A percentile compares a stretch with the other conserved stretches of the same genome.
phyloP scores from a whole-genome alignment of 2,113 vertebrate genomes.

The Chamaetylas fuelleborni region DNA sequence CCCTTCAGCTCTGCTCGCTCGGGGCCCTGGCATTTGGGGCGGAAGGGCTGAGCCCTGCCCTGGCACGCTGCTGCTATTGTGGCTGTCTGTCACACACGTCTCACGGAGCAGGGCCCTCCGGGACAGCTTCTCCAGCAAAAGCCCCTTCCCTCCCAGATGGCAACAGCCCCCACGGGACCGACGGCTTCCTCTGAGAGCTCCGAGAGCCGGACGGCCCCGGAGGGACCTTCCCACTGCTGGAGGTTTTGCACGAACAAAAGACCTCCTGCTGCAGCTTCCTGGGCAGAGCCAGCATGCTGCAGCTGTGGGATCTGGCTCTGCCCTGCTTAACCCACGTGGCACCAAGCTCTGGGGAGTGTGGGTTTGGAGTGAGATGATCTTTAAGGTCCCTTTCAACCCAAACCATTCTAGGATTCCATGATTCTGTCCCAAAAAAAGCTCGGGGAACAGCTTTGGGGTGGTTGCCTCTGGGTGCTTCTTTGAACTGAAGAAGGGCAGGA shows the following conservation, averaged over 20 bases:
- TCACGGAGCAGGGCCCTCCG: background rate
- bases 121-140: background rate
- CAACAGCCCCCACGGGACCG: background rate
- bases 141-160: background rate
- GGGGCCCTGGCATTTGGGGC: background rate
- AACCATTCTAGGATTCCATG: background rate
- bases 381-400: background rate
- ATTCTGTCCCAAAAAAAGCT: background rate
- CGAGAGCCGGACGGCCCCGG: fast-evolving
- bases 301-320: background rate
- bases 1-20: background rate
- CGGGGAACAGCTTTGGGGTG: background rate
- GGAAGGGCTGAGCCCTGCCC: background rate
- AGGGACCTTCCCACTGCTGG: background rate
- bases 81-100: background rate
- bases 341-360: background rate
- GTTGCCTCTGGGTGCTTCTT: fast-evolving
- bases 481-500: background rate
- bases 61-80: background rate
- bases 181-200: background rate
- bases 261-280: background rate
- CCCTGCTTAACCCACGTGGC: fast-evolving
- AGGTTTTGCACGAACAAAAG: background rate
- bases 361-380: background rate
- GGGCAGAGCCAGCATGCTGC: background rate